Conservation (phyloP, 2,888 invertebrate species). For the Xiphydria camelus region DNA sequence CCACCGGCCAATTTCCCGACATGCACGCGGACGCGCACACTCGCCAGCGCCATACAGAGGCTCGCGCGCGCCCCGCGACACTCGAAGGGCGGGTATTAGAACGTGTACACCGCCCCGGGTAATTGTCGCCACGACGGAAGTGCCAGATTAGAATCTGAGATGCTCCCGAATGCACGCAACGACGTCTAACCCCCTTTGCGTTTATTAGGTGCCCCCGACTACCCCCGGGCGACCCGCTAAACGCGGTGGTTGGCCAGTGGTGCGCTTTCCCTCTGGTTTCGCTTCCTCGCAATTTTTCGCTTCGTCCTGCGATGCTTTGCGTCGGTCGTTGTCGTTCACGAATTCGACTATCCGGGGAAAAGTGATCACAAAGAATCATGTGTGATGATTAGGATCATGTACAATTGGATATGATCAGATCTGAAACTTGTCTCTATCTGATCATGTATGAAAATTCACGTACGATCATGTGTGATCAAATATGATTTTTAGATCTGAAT, state of each 20-base stretch:
- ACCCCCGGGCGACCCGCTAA: slow-evolving; percentile 15
- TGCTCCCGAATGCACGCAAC: slow-evolving; percentile 43
- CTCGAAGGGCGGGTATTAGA: slow-evolving; percentile 11
- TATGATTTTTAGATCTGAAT: too few species aligned
- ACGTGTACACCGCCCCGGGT: slow-evolving; percentile 25
- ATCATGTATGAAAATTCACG: too few species aligned
- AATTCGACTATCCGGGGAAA: too few species aligned
- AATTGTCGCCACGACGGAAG: slow-evolving; percentile 52
- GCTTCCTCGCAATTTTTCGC: too few species aligned
- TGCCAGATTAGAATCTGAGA: slow-evolving; percentile 56
- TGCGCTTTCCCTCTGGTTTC: slow-evolving; percentile 13
- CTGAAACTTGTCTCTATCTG: too few species aligned
- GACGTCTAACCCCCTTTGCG: slow-evolving; percentile 34
- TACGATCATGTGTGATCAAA: too few species aligned
- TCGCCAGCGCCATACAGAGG: slow-evolving; percentile 3
- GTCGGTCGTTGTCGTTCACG: too few species aligned
- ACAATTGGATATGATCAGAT: too few species aligned
- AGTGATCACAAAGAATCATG: too few species aligned
- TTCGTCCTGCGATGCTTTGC: too few species aligned
- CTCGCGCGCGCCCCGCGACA: slow-evolving; percentile 3
- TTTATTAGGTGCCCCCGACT: slow-evolving; percentile 29
- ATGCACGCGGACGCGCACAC: slow-evolving; percentile 5
- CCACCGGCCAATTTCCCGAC: slow-evolving; percentile 36
- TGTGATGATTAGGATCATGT: too few species aligned
- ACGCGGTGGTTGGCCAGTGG: slow-evolving; percentile 27